Evolutionary conservation across 2,888 invertebrate genomes (phyloP), one percentile per base, ranked within the genome.

Genomic region (Tholera decimalis): DNA sequence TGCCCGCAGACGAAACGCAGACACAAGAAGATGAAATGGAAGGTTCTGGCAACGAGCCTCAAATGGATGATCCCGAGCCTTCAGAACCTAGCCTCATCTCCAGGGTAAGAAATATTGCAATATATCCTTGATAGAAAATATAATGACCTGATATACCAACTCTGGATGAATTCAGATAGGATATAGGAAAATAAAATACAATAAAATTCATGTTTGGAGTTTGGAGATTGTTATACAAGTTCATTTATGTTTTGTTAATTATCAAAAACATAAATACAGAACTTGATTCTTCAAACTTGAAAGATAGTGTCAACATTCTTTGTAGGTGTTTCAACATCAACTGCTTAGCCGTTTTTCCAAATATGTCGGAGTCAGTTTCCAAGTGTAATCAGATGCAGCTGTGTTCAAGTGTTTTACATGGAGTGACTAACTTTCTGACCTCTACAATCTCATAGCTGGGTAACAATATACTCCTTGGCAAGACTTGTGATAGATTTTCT

Each of bases 41-140:
- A 80, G 96, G 96, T 0, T 97, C 96, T 0, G 96, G 96, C 0
- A 93, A 91, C 0, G 96, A 94, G 0, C 93, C 93, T 13, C 86
- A 88, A 56, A 83, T 91, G 6, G 85, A 83, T n/a, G 57, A 74
- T 0, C 68, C 82, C 0, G 77, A 79, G 3, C 77, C 83, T 0
- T 74, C 79, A 0, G 66, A 78, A 26, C 85, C 88, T 0, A 74
- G 89, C 13, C 57, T 92, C 13, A 73, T 90, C 46, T 73, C 91
- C 0, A 89, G 87, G 86, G 94, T 94, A 86, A 89, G 85, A 71
- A 35, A n/a, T 0, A 55, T n/a, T 5, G 8, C 24, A 1, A n/a
- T 9, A 1, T 18, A 13, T 2, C 2, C 1, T 50, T 65, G 8
- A 11, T 20, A 30, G 6, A n/a, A n/a, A 41, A 41, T 6, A 53